Conservation (phyloP, 1,140 invertebrate species). For the Amyelois transitella region DNA sequence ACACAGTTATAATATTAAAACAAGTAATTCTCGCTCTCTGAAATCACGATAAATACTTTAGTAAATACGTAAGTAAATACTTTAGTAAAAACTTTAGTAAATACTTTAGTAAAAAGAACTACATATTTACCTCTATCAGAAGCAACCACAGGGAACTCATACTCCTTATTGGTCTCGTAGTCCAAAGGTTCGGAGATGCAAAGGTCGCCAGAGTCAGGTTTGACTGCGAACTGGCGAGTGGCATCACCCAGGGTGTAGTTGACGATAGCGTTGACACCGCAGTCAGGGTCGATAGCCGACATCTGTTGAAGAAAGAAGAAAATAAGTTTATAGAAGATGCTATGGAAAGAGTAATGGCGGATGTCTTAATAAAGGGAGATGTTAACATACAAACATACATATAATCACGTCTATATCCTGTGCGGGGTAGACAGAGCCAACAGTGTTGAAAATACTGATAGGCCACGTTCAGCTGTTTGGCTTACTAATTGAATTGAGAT, state of each 20-base stretch:
- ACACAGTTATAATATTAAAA: background rate
- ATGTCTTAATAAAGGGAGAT: no score
- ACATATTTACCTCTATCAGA: constrained; percentile 90
- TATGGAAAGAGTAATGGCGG: background rate
- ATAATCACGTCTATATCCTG: no score
- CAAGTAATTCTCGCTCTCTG: no score
- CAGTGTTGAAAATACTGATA: no score
- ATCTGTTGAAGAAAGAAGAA: constrained; percentile 82
- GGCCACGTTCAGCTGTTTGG: no score
- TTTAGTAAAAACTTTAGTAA: no score
- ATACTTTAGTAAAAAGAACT: no score
- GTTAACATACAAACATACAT: no score
- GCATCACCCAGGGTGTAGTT: constrained; percentile 91
- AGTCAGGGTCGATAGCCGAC: constrained; percentile 94
- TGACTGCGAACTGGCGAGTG: constrained; percentile 85
- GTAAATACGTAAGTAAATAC: no score
- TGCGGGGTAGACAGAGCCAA: no score
- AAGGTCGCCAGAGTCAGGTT: constrained; percentile 89
- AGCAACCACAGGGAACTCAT: constrained; percentile 95
- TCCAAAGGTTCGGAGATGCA: constrained; percentile 90
- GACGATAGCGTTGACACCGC: constrained; percentile 94
- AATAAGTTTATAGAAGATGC: background rate
- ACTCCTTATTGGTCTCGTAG: constrained; percentile 87
- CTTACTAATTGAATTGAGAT: no score
- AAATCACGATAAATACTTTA: no score